Base-by-base conservation (phyloP, 2,113 vertebrate genomes). In the Heteronetta atricapilla region DNA sequence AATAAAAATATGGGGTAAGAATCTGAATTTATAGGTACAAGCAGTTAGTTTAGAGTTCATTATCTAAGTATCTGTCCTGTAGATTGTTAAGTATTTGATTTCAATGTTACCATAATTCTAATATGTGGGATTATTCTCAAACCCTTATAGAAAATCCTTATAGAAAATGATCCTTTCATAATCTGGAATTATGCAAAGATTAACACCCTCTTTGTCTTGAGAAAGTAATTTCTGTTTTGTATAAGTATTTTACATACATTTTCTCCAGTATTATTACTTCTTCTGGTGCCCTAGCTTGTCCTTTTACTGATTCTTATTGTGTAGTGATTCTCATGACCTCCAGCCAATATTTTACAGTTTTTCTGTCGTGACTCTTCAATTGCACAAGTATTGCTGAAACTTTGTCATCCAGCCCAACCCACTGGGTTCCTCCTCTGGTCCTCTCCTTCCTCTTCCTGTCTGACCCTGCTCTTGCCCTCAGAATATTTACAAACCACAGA, bases 21-120 rank as follows among this genome's bases (percentile, higher is more conserved):
- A 73, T 92, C 62, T 56, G 59, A 67, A 77, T 90, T 76, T 86
- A 63, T 82, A 66, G 63, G 56, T 38, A 82, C 29, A 10, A 3
- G 59, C 36, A 87, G 50, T 76, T 89, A 85, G 73, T 93, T 84
- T 76, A 69, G 86, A 59, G 92, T 93, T 84, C 36, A 55, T 86
- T 86, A 79, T 82, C 66, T 76, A 50, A 75, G 26, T 52, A 59
- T 82, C 66, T 92, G 80, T 20, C 83, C 48, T 2, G 0, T 62
- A 44, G 23, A 42, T 58, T 80, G 75, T 29, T 85, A 89, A 77
- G 13, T 52, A 26, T 52, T 26, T 70, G 59, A 73, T 22, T 76
- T 88, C 62, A 67, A 15, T 78, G 40, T 73, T 86, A 73, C 70
- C 60, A 20, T 78, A 84, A 79, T 64, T 92, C 64, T 94, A 73